Percentiles rank a stretch among this genome's conserved stretches.
Evolutionary conservation across 2,888 invertebrate genomes (phyloP).

Genomic region (Thymelicus acteon): DNA sequence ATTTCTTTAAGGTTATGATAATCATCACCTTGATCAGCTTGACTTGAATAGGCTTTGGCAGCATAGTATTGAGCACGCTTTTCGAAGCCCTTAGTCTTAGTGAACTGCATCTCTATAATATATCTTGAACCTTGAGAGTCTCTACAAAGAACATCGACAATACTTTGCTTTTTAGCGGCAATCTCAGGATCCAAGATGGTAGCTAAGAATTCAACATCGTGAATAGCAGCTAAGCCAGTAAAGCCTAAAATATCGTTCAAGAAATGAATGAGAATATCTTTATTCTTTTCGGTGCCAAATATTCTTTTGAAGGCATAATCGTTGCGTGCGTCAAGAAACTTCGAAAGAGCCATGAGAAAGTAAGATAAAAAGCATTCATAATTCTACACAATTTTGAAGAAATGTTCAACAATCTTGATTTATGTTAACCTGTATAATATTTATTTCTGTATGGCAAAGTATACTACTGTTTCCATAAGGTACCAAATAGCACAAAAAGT

Average conservation of each 20-base stretch:
- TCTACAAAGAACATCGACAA: slow-evolving; percentile 50
- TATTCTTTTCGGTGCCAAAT: slow-evolving; percentile 34
- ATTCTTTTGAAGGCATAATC: slow-evolving; percentile 23
- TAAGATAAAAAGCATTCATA: slow-evolving; percentile 25
- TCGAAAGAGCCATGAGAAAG: slow-evolving; percentile 29
- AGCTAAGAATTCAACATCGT: slow-evolving; percentile 46
- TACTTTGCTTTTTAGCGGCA: slow-evolving; percentile 48
- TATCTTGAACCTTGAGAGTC: slow-evolving; percentile 43
- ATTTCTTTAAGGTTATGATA: slow-evolving; percentile 48
- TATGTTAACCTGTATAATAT: slow-evolving; percentile 2
- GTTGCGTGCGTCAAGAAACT: slow-evolving; percentile 22
- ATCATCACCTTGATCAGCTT: slow-evolving; percentile 46
- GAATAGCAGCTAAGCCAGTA: slow-evolving; percentile 39
- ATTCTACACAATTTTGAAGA: too few species aligned
- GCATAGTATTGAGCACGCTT: too few species aligned
- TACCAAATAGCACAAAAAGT: not conserved
- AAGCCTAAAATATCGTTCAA: slow-evolving; percentile 34
- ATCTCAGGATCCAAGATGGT: slow-evolving; percentile 46
- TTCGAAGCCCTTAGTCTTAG: slow-evolving; percentile 42
- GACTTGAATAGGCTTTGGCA: slow-evolving; percentile 44
- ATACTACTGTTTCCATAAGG: not conserved
- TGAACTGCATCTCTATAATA: slow-evolving; percentile 48
- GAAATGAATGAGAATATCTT: slow-evolving; percentile 31
- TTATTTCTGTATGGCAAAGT: slow-evolving; percentile 4
- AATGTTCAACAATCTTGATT: slow-evolving; percentile 27